phyloP scores from a whole-genome alignment of 2,797 vertebrate species.

The Aselliscus stoliczkanus region DNA sequence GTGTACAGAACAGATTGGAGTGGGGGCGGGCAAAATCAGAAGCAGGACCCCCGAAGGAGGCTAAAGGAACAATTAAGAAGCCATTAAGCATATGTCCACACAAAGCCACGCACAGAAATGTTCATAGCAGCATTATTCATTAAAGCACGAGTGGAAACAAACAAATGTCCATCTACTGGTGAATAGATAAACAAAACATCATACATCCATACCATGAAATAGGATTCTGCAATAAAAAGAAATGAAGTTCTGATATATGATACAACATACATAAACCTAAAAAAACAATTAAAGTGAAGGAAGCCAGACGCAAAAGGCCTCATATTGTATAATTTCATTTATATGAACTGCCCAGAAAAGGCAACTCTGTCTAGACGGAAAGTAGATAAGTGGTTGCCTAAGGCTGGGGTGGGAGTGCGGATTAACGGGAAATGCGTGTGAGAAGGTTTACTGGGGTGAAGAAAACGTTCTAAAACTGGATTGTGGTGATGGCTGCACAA shows the following conservation, averaged over 20 bases:
- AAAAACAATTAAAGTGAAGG: background rate
- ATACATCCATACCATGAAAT: background rate
- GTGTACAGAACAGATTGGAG: slow-evolving; percentile 30
- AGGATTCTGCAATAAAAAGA: background rate
- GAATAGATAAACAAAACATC: slow-evolving; percentile 11
- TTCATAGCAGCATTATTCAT: background rate
- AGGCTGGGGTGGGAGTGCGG: background rate
- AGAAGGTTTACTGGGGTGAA: background rate
- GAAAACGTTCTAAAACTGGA: background rate
- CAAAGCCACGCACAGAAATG: background rate
- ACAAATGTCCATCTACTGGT: background rate
- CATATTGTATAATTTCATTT: background rate
- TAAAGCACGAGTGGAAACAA: background rate
- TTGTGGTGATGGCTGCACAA: background rate
- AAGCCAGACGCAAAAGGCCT: background rate
- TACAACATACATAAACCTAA: background rate
- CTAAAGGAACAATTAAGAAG: slow-evolving; percentile 32
- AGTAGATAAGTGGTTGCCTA: background rate
- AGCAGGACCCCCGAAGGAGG: slow-evolving; percentile 14
- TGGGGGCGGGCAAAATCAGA: background rate
- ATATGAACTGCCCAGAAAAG: slow-evolving; percentile 12
- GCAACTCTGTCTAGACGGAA: background rate
- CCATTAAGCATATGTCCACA: slow-evolving; percentile 48
- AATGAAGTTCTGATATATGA: background rate
- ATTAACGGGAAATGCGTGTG: background rate